Evolutionary conservation across 2,888 invertebrate species (phyloP), one percentile per base, ranked within the genome.

Genomic region (Chalcis sispes): DNA sequence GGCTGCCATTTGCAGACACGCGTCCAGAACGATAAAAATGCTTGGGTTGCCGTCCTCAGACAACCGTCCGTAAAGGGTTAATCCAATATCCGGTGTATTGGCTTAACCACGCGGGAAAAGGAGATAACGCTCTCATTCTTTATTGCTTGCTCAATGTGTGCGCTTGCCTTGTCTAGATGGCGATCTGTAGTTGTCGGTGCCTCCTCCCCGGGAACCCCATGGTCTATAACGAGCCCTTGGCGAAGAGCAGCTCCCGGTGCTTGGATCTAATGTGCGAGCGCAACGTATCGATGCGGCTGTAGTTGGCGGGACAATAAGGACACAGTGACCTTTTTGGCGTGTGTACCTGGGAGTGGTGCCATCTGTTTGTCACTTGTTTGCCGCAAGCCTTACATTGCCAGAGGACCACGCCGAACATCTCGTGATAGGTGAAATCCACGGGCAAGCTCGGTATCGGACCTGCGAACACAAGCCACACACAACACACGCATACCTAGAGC

Each of bases 281-380:
- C 87, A 96, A 91, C 65, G 96, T 95, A 90, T 96, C 96, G 89
- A 95, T 95, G 89, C 96, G 93, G 90, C 95, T 95, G 91, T 96
- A 96, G 78, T 95, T 94, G 84, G 95, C 94, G 81, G 94, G 94
- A 90, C 96, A 96, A 90, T 94, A 94, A 79, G 95, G 95, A 90
- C 96, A 96, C 85, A 92, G 92, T 82, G 93, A 94, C 84, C 95
- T 92, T 89, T 94, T 93, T 81, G 94, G 92, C 78, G 94, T 94
- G 90, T 95, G 95, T 84, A 94, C 94, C 90, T 95, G 95, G 91
- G 92, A 95, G 90, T 95, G 95, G 89, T 95, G 95, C 95, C 95
- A 95, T 90, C 95, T 92, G 90, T 95, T 95, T 89, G 95, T 94
- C 81, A 95, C 95, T 91, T 95, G 94, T 91, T 95, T 95, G 89